These are phyloP conservation scores for Hapalemur alaotrensis DNA, from an alignment of 2,797 vertebrate genomes.

Conservation along the genomic window DNA sequence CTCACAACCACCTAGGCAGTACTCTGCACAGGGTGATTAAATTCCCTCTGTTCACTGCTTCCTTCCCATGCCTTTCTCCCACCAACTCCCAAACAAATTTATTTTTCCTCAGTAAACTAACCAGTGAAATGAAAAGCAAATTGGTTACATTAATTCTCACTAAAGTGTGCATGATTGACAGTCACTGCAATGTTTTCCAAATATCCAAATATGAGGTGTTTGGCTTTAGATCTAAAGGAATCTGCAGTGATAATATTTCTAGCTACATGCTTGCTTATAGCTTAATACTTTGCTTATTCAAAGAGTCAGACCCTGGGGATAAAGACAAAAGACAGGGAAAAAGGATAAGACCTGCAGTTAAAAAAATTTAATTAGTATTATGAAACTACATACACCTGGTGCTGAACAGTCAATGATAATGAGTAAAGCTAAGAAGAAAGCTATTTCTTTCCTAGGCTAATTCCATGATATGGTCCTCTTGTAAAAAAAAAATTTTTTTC, in stretches of 20 bases:
- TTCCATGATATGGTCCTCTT: neutral
- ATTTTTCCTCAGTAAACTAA: neutral
- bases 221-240: neutral
- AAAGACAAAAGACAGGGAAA: neutral
- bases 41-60: neutral
- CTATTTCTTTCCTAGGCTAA: neutral
- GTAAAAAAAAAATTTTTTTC: neutral
- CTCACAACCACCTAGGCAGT: neutral
- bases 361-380: neutral
- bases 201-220: neutral
- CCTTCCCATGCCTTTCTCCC: neutral
- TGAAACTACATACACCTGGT: neutral
- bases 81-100: neutral
- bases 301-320: neutral
- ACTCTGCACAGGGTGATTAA: neutral
- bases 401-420: neutral
- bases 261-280: neutral
- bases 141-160: neutral
- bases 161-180: neutral
- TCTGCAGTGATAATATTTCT: neutral
- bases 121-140: neutral
- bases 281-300: neutral
- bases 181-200: neutral
- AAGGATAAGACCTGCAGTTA: neutral
- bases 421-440: neutral